Evolutionary conservation across 2,113 vertebrate genomes (phyloP).

Genomic region (Pseudorectes ferrugineus): DNA sequence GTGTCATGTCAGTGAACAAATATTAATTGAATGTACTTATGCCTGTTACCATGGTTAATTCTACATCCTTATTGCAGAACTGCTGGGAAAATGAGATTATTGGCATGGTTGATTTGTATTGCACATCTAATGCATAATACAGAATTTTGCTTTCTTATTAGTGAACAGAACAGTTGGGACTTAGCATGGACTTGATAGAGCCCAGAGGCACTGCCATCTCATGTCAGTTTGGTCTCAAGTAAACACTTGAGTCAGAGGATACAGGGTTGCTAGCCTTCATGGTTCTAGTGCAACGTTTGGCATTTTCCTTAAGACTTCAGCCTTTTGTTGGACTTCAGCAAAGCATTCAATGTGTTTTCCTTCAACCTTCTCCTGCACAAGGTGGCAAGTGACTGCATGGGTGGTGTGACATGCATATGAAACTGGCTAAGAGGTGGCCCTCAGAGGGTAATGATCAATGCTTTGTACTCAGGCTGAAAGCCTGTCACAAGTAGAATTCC

Average conservation of each 20-base stretch:
- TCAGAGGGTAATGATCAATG: neutral
- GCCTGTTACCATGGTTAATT: constrained; percentile 24
- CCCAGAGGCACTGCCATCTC: neutral
- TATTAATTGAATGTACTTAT: neutral
- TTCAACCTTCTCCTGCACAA: neutral
- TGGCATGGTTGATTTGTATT: neutral
- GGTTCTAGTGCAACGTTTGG: rapidly evolving
- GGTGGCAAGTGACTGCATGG: neutral
- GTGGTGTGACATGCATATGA: neutral
- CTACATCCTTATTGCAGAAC: neutral
- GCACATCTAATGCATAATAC: neutral
- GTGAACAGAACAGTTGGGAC: neutral
- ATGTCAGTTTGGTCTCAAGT: neutral
- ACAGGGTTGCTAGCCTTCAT: neutral
- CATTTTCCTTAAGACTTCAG: neutral
- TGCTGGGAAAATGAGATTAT: neutral
- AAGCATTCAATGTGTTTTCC: neutral
- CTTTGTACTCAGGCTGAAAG: neutral
- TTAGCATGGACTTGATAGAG: neutral
- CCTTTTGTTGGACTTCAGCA: neutral
- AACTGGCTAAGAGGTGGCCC: neutral
- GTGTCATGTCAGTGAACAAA: neutral
- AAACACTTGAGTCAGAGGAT: neutral
- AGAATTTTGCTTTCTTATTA: neutral
- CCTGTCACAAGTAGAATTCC: neutral